These are phyloP conservation scores for Rhea americana DNA, from an alignment of 2,113 vertebrate genomes.

Conservation along the genomic window DNA sequence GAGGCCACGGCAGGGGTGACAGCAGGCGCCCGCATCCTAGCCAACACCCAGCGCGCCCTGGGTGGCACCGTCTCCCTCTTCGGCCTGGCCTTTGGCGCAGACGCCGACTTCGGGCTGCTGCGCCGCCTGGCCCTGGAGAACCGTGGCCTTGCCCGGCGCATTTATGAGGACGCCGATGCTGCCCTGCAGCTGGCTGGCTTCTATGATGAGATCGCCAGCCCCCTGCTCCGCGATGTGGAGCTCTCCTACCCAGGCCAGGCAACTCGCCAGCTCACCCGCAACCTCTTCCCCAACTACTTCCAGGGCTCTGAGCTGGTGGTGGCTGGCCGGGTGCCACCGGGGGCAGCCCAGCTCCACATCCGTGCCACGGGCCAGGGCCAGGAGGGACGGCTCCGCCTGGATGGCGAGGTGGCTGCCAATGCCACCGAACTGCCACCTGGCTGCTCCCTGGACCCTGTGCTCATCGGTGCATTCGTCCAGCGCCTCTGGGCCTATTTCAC, in stretches of 20 bases:
- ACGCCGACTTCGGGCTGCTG: constrained; percentile 82
- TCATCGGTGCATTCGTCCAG: constrained; percentile 74
- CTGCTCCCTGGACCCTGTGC: constrained; percentile 48
- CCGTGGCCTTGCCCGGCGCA: constrained; percentile 75
- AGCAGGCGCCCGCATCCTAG: constrained; percentile 74
- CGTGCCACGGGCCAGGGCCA: constrained; percentile 67
- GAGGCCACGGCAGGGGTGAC: constrained; percentile 84
- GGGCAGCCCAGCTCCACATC: constrained; percentile 73
- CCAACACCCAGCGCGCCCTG: constrained; percentile 75
- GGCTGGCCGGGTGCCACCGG: constrained; percentile 76
- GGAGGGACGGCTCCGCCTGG: constrained; percentile 34
- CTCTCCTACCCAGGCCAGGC: constrained; percentile 80
- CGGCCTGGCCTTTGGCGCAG: constrained; percentile 84
- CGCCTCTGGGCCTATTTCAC: constrained; percentile 87
- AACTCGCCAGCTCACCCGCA: constrained; percentile 74
- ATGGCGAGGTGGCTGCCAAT: constrained; percentile 70
- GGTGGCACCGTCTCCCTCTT: constrained; percentile 75
- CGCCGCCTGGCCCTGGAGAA: constrained; percentile 81
- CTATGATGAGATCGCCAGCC: constrained; percentile 84
- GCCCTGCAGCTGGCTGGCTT: constrained; percentile 82
- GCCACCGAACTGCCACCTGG: constrained; percentile 39
- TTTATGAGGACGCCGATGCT: constrained; percentile 83
- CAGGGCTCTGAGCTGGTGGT: constrained; percentile 85
- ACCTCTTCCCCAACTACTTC: constrained; percentile 85
- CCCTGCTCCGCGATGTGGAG: constrained; percentile 81